Percentiles rank a stretch among this genome's conserved stretches.
phyloP scores from a whole-genome alignment of 2,113 vertebrate species.

The Cyrtonyx montezumae region DNA sequence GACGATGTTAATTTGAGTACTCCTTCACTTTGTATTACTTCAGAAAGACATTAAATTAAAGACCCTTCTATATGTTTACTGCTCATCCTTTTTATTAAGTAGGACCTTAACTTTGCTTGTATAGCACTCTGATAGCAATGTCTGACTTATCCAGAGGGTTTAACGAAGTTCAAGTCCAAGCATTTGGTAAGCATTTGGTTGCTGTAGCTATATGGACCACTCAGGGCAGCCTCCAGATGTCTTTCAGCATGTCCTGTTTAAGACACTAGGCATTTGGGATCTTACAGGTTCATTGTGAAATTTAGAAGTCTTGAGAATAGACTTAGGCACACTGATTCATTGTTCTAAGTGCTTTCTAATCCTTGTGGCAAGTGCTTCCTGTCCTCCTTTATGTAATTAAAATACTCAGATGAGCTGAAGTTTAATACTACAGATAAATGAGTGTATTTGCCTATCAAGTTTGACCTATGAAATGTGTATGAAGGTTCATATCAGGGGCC shows the following conservation, averaged over 20 bases:
- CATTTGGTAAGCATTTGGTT: neutral
- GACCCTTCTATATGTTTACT: neutral
- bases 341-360: neutral
- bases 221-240: neutral
- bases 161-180: neutral
- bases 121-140: neutral
- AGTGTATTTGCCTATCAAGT: neutral
- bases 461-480: neutral
- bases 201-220: neutral
- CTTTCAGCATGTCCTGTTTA: neutral
- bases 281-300: neutral
- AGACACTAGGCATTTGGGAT: neutral
- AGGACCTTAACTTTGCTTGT: neutral
- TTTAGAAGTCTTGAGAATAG: neutral
- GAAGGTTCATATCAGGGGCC: neutral
- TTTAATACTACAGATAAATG: neutral
- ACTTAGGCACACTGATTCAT: neutral
- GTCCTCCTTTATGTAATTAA: neutral
- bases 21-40: neutral
- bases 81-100: neutral
- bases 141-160: neutral
- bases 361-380: neutral
- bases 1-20: neutral
- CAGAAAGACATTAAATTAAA: conserved; percentile 3
- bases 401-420: neutral